Percentiles rank a stretch among this genome's conserved stretches.
These are phyloP conservation scores for Lethenteron camtschaticum DNA, from an alignment of 2,113 vertebrate species.

Conservation along the genomic window DNA sequence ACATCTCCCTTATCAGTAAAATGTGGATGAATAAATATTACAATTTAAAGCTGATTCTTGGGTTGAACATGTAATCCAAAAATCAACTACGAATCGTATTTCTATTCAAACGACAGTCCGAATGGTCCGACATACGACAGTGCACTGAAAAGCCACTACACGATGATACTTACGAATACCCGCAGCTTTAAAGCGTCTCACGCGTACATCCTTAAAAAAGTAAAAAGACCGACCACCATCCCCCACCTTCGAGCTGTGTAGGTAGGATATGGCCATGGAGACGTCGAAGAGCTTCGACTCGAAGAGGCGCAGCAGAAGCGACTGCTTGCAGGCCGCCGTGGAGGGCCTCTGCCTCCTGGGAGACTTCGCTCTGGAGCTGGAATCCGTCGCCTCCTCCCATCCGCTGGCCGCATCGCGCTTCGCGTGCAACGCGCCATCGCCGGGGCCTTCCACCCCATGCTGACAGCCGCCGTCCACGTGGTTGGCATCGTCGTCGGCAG, in stretches of 20 bases:
- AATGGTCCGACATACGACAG: no score
- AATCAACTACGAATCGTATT: no score
- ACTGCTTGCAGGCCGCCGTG: conserved; percentile 61
- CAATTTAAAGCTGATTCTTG: no score
- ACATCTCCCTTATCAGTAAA: no score
- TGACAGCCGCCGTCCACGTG: no score
- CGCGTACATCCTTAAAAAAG: background rate
- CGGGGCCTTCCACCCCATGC: no score
- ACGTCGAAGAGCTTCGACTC: conserved; percentile 89
- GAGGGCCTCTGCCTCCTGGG: conserved; percentile 40
- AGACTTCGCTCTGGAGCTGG: conserved; percentile 23
- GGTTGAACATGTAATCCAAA: no score
- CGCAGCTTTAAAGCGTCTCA: no score
- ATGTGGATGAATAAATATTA: no score
- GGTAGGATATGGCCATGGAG: conserved; percentile 90
- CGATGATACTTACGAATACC: no score
- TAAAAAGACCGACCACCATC: background rate
- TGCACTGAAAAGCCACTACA: no score
- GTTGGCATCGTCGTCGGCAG: background rate
- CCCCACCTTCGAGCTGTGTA: conserved; percentile 56
- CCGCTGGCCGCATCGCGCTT: conserved; percentile 25
- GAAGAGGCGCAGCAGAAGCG: conserved; percentile 73
- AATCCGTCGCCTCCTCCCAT: conserved; percentile 13
- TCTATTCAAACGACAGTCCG: no score
- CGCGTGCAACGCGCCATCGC: conserved; percentile 6